Base-by-base conservation (phyloP, 2,888 invertebrate genomes). In the Diarsia dahlii region DNA sequence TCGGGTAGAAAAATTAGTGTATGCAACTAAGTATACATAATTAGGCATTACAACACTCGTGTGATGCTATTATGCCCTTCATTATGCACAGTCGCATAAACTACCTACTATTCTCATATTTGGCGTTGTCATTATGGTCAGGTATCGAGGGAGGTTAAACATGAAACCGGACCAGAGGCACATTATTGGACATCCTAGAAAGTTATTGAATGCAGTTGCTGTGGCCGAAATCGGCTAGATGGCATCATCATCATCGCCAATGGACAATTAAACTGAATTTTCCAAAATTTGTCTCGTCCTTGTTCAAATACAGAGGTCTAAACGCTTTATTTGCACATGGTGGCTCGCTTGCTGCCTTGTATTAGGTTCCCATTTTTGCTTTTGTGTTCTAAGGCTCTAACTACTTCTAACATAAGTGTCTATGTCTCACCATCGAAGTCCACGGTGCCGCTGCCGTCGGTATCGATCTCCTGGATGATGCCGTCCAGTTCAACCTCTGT, bases 381-480 rank as follows among this genome's bases (percentile, higher is more conserved):
- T 34, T 10, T n/a, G 6, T 54, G 8, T 12, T 54, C 3, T 28
- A 54, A 45, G 46, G n/a, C 3, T 58, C 13, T 34, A 64, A 28
- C 18, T 50, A 39, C 54, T 71, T 46, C 28, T 12, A 45, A 20
- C 4, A 23, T 39, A 28, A 46, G 20, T 13, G 20, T 18, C 45
- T 15, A 50, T 56, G 6, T 70, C 75, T 88, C 95, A 99, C 99
- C 99, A 97, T 99, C 99, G 95, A 99, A 99, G 97, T 99, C 99
- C 91, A 99, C 99, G 85, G 99, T 99, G 91, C 99, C 99, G 90
- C 99, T 99, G 92, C 99, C 99, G 95, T 99, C 99, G 66, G 99
- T 99, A 96, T 99, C 99, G 91, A 99, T 99, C 97, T 99, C 99
- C 93, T 99, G 98, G 95, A 99, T 99, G 98, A 99, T 99, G 95